phyloP scores from a whole-genome alignment of 1,140 invertebrate species.

The Diprion similis region DNA sequence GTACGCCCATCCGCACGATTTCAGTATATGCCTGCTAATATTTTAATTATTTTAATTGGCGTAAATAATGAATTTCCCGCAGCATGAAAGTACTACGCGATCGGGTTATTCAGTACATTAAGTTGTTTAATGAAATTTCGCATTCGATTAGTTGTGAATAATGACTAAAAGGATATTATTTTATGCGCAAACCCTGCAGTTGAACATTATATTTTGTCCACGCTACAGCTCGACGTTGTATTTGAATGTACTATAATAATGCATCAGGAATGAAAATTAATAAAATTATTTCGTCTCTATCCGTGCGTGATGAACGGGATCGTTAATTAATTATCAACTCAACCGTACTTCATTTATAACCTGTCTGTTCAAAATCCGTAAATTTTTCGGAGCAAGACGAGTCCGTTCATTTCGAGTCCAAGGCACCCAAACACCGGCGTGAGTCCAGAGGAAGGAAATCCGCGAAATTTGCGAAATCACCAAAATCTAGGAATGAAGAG shows the following conservation, averaged over 20 bases:
- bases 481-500: constrained; percentile 62
- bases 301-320: too few species aligned
- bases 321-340: too few species aligned
- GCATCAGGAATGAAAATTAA: background rate
- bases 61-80: constrained; percentile 40
- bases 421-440: background rate
- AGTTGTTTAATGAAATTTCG: constrained; percentile 57
- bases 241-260: background rate
- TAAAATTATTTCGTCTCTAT: background rate
- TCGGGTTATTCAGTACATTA: constrained; percentile 60
- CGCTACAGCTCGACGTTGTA: background rate
- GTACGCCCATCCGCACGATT: constrained; percentile 46
- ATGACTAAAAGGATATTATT: background rate
- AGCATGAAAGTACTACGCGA: constrained; percentile 25
- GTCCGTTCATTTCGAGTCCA: too few species aligned
- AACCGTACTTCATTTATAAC: too few species aligned
- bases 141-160: constrained; percentile 46
- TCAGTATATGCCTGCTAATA: constrained; percentile 29
- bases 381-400: too few species aligned
- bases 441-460: background rate
- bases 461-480: constrained; percentile 2
- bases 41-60: constrained; percentile 59
- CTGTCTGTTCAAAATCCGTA: too few species aligned
- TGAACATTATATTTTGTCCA: background rate
- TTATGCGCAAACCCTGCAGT: background rate